A percentile compares a stretch with the other conserved stretches of the same genome.
These are phyloP conservation scores for Gulo gulo DNA, from an alignment of 2,113 vertebrate genomes.

Conservation along the genomic window DNA sequence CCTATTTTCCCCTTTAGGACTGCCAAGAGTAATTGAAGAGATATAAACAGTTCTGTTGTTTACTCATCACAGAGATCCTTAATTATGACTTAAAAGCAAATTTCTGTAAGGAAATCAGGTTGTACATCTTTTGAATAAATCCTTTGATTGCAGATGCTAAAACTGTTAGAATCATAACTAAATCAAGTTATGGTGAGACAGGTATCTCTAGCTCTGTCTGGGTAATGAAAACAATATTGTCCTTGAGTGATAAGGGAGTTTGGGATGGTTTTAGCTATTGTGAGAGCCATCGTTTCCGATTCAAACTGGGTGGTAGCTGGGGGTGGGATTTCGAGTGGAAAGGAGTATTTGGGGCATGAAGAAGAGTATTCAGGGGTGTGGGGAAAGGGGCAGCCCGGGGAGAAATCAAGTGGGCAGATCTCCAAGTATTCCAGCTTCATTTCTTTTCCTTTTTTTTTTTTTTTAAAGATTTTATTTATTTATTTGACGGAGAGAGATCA, in stretches of 20 bases:
- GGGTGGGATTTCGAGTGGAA: background rate
- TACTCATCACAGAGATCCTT: conserved; percentile 53
- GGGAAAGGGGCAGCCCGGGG: background rate
- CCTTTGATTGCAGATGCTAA: conserved; percentile 31
- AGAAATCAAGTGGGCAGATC: background rate
- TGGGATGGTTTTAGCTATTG: background rate
- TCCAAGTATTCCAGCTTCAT: background rate
- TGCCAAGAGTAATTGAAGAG: conserved; percentile 65
- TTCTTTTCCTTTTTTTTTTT: no score
- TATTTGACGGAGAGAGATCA: no score
- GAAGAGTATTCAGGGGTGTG: background rate
- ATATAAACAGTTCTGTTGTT: conserved; percentile 66
- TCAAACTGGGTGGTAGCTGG: background rate
- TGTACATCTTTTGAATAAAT: conserved; percentile 61
- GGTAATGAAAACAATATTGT: conserved; percentile 6
- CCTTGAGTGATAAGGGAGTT: background rate
- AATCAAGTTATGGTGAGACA: conserved; percentile 21
- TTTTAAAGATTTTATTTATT: no score
- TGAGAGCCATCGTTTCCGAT: background rate
- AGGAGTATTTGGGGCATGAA: background rate
- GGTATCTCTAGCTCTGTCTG: background rate
- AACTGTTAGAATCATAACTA: conserved; percentile 55
- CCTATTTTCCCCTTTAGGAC: conserved; percentile 28
- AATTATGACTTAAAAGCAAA: conserved; percentile 66
- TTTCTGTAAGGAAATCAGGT: conserved; percentile 63